phyloP scores from a whole-genome alignment of 2,888 invertebrate species.

The Blastobasis lacticolella region DNA sequence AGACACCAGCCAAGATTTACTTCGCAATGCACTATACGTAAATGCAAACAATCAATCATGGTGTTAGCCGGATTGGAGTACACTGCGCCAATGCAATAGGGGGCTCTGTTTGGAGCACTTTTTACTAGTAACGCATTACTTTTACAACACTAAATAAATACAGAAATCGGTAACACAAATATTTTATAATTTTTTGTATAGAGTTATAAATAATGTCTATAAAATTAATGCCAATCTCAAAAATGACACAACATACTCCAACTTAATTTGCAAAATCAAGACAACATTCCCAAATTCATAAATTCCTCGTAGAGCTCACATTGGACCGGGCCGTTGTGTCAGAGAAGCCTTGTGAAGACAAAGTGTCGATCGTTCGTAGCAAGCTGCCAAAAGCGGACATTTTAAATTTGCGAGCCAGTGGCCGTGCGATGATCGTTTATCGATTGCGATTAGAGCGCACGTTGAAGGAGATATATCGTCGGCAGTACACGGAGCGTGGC shows the following conservation, averaged over 20 bases:
- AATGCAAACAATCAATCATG: too few relatives aligned
- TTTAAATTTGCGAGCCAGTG: slow-evolving; percentile 7
- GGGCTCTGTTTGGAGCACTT: too few relatives aligned
- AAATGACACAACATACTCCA: background rate
- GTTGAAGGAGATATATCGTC: slow-evolving; percentile 53
- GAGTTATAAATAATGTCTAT: background rate
- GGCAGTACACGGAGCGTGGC: slow-evolving; percentile 45
- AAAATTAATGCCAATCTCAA: background rate
- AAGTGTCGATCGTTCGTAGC: background rate
- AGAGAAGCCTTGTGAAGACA: background rate
- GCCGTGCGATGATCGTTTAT: slow-evolving; percentile 37
- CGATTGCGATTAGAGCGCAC: slow-evolving; percentile 43
- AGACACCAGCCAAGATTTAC: slow-evolving; percentile 43
- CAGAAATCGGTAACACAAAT: too few relatives aligned
- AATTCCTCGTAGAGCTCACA: background rate
- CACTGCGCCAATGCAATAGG: too few relatives aligned
- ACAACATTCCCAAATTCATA: background rate
- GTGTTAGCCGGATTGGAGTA: too few relatives aligned
- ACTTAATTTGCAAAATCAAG: background rate
- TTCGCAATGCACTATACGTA: slow-evolving; percentile 13
- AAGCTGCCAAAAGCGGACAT: background rate
- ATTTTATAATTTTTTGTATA: too few relatives aligned
- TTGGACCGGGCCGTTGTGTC: background rate
- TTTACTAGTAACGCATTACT: too few relatives aligned
- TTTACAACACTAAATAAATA: too few relatives aligned